Evolutionary conservation across 2,888 invertebrate genomes (phyloP).

Genomic region (Nematopogon swammerdamellus): DNA sequence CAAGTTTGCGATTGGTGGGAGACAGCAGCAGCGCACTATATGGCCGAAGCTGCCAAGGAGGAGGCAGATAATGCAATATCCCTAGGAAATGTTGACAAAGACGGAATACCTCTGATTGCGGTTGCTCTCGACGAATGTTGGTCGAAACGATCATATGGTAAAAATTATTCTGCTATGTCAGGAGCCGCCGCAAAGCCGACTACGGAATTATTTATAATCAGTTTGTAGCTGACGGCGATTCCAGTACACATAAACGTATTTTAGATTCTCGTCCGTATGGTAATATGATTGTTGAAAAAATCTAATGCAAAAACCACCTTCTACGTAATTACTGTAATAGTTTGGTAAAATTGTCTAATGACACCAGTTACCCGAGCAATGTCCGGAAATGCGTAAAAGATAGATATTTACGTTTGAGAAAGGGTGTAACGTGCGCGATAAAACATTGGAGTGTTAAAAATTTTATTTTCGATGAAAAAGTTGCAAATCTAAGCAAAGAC

Average conservation of each 20-base stretch:
- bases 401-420: slow-evolving; percentile 3
- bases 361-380: slow-evolving; percentile 1
- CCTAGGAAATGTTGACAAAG: slow-evolving; percentile 4
- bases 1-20: slow-evolving; percentile 7
- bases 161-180: slow-evolving; percentile 5
- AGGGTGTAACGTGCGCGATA: slow-evolving; percentile 1
- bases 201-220: not conserved
- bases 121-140: slow-evolving; percentile 5
- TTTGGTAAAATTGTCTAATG: slow-evolving; percentile 3
- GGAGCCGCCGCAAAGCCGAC: slow-evolving; percentile 6
- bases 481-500: slow-evolving; percentile 4
- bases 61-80: slow-evolving; percentile 7
- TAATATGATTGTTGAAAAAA: slow-evolving; percentile 3
- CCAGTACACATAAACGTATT: slow-evolving; percentile 3
- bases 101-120: slow-evolving; percentile 6
- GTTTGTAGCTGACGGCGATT: slow-evolving; percentile 5
- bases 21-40: slow-evolving; percentile 6
- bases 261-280: slow-evolving; percentile 2
- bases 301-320: slow-evolving; percentile 5
- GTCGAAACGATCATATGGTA: slow-evolving; percentile 6
- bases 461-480: slow-evolving; percentile 1
- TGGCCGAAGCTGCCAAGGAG: slow-evolving; percentile 4
- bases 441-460: slow-evolving; percentile 4
- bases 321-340: slow-evolving; percentile 3
- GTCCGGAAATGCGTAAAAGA: slow-evolving; percentile 2